phyloP scores from a whole-genome alignment of 2,113 vertebrate species.

The Picathartes gymnocephalus region DNA sequence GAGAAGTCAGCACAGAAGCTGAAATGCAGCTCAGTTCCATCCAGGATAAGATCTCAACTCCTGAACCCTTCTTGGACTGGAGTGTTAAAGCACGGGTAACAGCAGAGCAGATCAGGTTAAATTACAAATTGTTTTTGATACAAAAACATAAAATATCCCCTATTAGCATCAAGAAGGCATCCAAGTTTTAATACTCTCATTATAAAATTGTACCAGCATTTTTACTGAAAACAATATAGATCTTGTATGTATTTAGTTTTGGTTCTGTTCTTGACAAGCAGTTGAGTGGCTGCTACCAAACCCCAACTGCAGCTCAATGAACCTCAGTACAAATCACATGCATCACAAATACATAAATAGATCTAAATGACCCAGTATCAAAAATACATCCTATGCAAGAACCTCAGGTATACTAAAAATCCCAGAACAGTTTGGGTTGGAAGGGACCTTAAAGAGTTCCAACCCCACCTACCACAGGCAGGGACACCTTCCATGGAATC shows the following conservation, averaged over 20 bases:
- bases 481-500: not conserved
- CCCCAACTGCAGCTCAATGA: not conserved
- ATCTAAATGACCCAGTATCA: conserved; percentile 62
- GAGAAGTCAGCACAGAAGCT: not conserved
- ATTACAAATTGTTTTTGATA: conserved; percentile 61
- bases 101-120: not conserved
- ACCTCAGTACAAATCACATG: conserved; percentile 16
- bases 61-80: not conserved
- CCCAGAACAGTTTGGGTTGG: not conserved
- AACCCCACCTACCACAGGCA: not conserved
- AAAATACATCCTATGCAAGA: conserved; percentile 71
- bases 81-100: not conserved
- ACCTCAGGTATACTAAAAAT: conserved; percentile 50
- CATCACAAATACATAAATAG: conserved; percentile 50
- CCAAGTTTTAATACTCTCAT: conserved; percentile 20
- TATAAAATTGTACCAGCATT: not conserved
- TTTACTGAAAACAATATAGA: not conserved
- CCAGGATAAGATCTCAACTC: not conserved
- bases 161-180: conserved; percentile 57
- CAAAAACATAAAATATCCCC: conserved; percentile 63
- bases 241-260: not conserved
- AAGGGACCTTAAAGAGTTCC: not conserved
- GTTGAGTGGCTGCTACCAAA: conserved; percentile 19
- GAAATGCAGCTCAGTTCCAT: not conserved
- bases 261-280: conserved; percentile 32